Percentiles rank a stretch among this genome's conserved stretches.
Evolutionary conservation across 2,797 vertebrate species (phyloP).

Genomic region (Australoheros facetus): DNA sequence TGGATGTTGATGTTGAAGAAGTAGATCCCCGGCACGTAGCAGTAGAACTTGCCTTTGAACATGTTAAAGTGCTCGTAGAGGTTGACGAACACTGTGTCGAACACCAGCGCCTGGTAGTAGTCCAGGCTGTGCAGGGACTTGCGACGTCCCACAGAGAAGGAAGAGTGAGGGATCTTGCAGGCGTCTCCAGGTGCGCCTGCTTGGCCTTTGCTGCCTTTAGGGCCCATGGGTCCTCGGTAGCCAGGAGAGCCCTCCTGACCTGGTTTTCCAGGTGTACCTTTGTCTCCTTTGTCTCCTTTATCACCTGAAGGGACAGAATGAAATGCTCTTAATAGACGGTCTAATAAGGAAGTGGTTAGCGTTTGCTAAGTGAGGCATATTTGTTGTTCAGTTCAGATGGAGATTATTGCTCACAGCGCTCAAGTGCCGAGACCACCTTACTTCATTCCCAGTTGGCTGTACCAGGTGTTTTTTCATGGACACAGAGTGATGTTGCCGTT

Average conservation of each 20-base stretch:
- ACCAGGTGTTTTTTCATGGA: neutral
- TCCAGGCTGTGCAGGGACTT: conserved; percentile 90
- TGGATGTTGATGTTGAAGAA: conserved; percentile 95
- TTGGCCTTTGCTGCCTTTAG: conserved; percentile 88
- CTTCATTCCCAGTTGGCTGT: neutral
- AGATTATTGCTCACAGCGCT: neutral
- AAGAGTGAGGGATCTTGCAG: conserved; percentile 84
- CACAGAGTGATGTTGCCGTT: neutral
- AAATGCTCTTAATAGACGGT: neutral
- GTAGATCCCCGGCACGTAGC: conserved; percentile 87
- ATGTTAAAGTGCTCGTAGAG: conserved; percentile 90
- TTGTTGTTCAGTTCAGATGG: too few relatives aligned
- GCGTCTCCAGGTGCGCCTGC: conserved; percentile 84
- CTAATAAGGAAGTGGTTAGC: neutral
- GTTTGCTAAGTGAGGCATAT: neutral
- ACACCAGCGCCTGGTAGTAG: conserved; percentile 88
- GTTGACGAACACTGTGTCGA: conserved; percentile 93
- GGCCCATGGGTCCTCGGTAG: conserved; percentile 79
- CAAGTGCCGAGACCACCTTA: neutral
- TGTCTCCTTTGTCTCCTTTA: conserved; percentile 89
- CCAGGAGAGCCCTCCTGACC: conserved; percentile 86
- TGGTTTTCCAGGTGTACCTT: conserved; percentile 86
- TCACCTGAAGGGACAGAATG: conserved; percentile 80
- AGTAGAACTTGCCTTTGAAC: conserved; percentile 88
- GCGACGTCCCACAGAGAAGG: conserved; percentile 92